phyloP scores from a whole-genome alignment of 2,888 invertebrate genomes.

The Archips crataeganus region DNA sequence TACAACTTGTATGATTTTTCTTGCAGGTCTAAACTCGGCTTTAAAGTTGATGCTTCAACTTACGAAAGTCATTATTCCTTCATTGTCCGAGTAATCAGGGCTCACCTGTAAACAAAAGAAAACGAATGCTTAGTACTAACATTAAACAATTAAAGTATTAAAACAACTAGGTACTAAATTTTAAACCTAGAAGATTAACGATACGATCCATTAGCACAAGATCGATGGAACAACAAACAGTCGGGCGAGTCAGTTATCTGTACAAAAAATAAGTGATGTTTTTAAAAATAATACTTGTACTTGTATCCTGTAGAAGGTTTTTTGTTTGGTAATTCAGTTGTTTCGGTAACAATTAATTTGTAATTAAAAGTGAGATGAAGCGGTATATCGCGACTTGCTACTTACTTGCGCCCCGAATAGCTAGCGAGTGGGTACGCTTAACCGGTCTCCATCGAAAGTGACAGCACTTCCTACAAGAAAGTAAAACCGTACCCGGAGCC shows the following conservation, averaged over 20 bases:
- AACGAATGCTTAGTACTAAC: conserved; percentile 21
- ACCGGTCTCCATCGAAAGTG: conserved; percentile 84
- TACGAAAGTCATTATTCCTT: conserved; percentile 56
- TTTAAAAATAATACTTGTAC: not conserved
- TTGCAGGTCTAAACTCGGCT: too few species aligned
- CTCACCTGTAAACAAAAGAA: conserved; percentile 71
- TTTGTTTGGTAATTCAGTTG: not conserved
- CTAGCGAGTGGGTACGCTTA: conserved; percentile 61
- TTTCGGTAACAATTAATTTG: not conserved
- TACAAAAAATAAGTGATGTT: conserved; percentile 13
- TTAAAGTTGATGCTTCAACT: conserved; percentile 50
- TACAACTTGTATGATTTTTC: too few species aligned
- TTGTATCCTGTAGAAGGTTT: conserved; percentile 1
- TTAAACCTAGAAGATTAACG: conserved; percentile 26
- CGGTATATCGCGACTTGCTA: conserved; percentile 44
- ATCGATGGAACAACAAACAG: conserved; percentile 17
- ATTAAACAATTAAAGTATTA: not conserved
- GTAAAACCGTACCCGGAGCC: conserved; percentile 76
- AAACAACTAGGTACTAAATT: conserved; percentile 16
- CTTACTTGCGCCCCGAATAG: conserved; percentile 53
- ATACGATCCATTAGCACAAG: conserved; percentile 14
- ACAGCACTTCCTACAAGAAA: conserved; percentile 84
- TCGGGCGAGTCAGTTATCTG: conserved; percentile 9
- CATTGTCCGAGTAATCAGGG: conserved; percentile 62
- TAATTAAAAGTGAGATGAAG: conserved; percentile 11